Percentiles rank a stretch among this genome's conserved stretches.
phyloP scores from a whole-genome alignment of 2,797 vertebrate species.

The Pitangus sulphuratus region DNA sequence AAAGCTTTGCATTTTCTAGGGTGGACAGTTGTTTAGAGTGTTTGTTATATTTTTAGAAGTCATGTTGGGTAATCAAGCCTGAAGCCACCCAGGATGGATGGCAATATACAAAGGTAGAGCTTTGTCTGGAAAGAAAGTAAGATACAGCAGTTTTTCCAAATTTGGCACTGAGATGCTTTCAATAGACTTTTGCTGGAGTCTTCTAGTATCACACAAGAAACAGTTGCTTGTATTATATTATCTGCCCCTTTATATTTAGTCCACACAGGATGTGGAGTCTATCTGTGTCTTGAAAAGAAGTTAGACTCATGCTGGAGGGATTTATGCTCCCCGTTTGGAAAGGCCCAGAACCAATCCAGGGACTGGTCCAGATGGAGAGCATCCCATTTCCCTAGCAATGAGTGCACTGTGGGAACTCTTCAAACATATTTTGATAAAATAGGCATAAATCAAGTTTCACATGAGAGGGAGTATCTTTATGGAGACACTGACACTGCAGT shows the following conservation, averaged over 20 bases:
- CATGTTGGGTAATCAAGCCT: background rate
- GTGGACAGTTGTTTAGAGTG: background rate
- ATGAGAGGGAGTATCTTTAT: background rate
- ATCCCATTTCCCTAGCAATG: background rate
- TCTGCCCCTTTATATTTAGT: background rate
- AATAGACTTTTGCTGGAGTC: background rate
- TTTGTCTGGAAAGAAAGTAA: background rate
- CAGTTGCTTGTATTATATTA: background rate
- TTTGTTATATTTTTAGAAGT: background rate
- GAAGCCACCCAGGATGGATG: background rate
- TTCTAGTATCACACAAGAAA: background rate
- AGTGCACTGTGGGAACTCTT: background rate
- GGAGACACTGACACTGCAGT: background rate
- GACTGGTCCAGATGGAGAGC: background rate
- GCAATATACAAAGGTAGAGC: background rate
- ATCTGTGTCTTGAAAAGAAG: background rate
- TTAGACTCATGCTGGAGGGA: background rate
- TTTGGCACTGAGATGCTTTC: background rate
- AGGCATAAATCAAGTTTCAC: background rate
- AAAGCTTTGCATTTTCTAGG: background rate
- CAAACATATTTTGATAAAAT: background rate
- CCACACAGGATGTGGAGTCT: background rate
- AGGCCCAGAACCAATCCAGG: background rate
- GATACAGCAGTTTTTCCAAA: background rate
- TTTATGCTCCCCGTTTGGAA: background rate